Conservation (phyloP, 2,888 invertebrate species). For the Melieria picta region DNA sequence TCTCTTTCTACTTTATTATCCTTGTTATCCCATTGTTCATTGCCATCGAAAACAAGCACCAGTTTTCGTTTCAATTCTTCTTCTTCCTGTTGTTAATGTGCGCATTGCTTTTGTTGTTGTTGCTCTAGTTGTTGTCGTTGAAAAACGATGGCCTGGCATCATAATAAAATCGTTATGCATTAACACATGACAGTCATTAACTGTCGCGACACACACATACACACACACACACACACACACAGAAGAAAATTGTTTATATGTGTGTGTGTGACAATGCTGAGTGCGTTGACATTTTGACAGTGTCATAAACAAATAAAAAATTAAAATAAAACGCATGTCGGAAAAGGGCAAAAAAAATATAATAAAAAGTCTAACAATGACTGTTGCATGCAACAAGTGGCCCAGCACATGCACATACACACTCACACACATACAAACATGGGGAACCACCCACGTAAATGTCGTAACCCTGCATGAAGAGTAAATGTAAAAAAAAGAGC, state of each 20-base stretch:
- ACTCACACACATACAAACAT: background rate
- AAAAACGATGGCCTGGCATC: constrained; percentile 9
- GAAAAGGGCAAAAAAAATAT: background rate
- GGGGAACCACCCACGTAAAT: too few relatives aligned
- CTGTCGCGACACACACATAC: constrained; percentile 1
- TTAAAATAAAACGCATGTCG: constrained; percentile 3
- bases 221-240: too few relatives aligned
- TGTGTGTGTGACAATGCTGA: background rate
- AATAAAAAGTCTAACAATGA: background rate
- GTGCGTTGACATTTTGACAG: constrained; percentile 14
- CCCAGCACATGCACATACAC: background rate
- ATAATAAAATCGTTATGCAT: constrained; percentile 25
- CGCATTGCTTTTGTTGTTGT: too few relatives aligned
- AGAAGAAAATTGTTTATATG: too few relatives aligned
- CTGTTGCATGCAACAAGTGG: constrained; percentile 19
- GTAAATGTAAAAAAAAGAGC: too few relatives aligned
- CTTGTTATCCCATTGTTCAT: too few relatives aligned
- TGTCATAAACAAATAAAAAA: constrained; percentile 21
- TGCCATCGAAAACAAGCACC: too few relatives aligned
- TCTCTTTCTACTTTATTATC: too few relatives aligned
- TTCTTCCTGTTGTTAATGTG: too few relatives aligned
- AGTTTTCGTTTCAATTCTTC: too few relatives aligned
- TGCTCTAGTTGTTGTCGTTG: too few relatives aligned
- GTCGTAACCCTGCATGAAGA: too few relatives aligned
- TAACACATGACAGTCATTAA: constrained; percentile 23